Percentiles rank a stretch among this genome's conserved stretches.
Conservation (phyloP, 2,113 vertebrate genomes). For the Tinamus guttatus region DNA sequence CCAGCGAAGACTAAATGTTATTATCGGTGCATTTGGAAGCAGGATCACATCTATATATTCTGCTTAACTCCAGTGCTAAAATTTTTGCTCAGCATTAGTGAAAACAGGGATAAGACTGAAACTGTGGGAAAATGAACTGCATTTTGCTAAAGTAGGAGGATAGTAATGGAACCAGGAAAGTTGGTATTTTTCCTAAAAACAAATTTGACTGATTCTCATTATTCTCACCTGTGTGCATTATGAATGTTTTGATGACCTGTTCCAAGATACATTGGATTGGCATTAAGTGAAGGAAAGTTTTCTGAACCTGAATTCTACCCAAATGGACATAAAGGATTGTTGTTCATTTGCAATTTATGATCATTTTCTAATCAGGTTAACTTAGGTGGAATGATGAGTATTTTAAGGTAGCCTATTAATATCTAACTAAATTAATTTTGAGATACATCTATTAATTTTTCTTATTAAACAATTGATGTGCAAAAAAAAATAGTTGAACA, state of each 20-base stretch:
- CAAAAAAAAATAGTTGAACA: not conserved
- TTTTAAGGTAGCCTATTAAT: not conserved
- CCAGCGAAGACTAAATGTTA: not conserved
- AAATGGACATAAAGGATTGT: not conserved
- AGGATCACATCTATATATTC: not conserved
- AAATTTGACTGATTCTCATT: not conserved
- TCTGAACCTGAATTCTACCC: not conserved
- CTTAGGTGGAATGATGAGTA: not conserved
- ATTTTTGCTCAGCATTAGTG: not conserved
- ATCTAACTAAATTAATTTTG: not conserved
- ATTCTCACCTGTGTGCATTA: not conserved
- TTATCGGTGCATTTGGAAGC: not conserved
- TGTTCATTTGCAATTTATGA: not conserved
- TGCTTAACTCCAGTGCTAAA: not conserved
- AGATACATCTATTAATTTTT: not conserved
- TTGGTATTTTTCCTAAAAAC: not conserved
- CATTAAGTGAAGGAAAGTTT: not conserved
- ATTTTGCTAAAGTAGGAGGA: not conserved
- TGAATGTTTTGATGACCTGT: not conserved
- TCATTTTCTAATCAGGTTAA: not conserved
- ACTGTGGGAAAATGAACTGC: not conserved
- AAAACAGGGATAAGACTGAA: not conserved
- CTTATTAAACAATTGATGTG: not conserved
- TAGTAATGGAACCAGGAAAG: accelerated
- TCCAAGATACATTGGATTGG: not conserved